These are phyloP conservation scores for Rutilus rutilus DNA, from an alignment of 2,113 vertebrate genomes.

Conservation along the genomic window DNA sequence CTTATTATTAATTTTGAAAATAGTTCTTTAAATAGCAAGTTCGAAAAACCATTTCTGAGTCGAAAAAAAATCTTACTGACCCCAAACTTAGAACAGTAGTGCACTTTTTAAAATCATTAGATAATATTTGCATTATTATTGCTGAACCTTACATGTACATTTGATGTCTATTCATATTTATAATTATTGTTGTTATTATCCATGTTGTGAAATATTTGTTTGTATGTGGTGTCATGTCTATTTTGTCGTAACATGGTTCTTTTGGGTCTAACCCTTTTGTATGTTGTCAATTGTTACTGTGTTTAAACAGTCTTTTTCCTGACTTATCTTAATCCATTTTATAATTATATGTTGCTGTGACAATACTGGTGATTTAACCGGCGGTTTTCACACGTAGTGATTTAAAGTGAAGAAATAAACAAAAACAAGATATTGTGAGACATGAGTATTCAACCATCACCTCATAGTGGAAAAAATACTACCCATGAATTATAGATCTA, in stretches of 20 bases:
- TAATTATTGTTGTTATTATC: neutral
- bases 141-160: too few species aligned
- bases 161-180: neutral
- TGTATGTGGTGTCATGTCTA: neutral
- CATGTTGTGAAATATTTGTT: neutral
- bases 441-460: neutral
- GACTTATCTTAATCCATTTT: neutral
- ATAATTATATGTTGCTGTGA: neutral
- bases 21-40: neutral
- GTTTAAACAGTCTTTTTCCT: neutral
- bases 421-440: constrained; percentile 1
- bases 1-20: neutral
- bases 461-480: constrained; percentile 2
- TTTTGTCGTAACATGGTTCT: neutral
- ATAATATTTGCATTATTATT: too few species aligned
- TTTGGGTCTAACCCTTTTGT: too few species aligned
- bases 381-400: neutral
- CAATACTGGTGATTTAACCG: neutral
- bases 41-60: too few species aligned
- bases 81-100: too few species aligned
- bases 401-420: neutral
- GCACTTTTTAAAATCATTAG: too few species aligned
- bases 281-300: neutral
- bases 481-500: constrained; percentile 9
- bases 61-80: too few species aligned